Percentiles rank a stretch among this genome's conserved stretches.
Evolutionary conservation across 30 jellyfish, hydroid and myxozoan genomes (phyloP).

Genomic region (Chrysaora quinquecirrha): DNA sequence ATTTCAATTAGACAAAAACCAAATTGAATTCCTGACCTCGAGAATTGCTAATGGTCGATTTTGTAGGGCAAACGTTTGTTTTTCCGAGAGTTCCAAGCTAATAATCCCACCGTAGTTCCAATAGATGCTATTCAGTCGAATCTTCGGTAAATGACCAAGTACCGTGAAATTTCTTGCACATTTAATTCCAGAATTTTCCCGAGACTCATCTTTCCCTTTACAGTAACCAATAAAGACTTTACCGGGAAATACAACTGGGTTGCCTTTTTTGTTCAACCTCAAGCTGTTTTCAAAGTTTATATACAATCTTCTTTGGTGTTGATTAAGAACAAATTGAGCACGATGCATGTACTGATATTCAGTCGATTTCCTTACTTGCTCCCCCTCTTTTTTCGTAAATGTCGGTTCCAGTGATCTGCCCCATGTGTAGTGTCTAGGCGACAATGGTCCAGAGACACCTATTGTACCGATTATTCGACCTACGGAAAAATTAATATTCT

Average conservation of each 20-base stretch:
- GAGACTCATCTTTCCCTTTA: not conserved
- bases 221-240: slow-evolving; percentile 8
- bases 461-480: slow-evolving; percentile 66
- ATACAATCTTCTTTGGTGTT: slow-evolving; percentile 11
- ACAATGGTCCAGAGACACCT: slow-evolving; percentile 58
- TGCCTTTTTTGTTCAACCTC: not conserved
- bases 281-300: slow-evolving; percentile 40
- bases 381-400: not conserved
- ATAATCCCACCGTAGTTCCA: not conserved
- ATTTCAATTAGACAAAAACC: too few species aligned
- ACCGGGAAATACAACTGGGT: slow-evolving; percentile 7
- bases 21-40: not conserved
- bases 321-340: slow-evolving; percentile 35
- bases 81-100: not conserved
- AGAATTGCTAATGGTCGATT: not conserved
- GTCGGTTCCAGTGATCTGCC: slow-evolving; percentile 45
- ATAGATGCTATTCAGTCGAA: not conserved
- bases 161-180: not conserved
- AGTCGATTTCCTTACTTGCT: not conserved
- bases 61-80: not conserved
- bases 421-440: slow-evolving; percentile 32
- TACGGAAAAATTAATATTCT: not conserved
- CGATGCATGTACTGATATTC: not conserved
- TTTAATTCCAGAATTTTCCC: not conserved
- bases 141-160: not conserved